Evolutionary conservation across 2,113 vertebrate species (phyloP).

Genomic region (Labeo rohita): DNA sequence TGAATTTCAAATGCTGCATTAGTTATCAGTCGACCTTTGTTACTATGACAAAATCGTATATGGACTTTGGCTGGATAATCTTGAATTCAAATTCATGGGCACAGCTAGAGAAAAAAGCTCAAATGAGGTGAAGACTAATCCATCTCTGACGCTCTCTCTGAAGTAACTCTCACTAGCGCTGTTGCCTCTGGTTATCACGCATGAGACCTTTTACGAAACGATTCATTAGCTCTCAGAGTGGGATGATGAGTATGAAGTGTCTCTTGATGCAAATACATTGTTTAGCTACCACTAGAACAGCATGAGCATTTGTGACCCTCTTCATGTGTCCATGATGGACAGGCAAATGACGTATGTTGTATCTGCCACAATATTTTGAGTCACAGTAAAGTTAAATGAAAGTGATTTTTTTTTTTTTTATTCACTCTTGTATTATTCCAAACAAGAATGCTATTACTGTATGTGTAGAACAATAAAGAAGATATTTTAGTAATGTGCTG

Average conservation of each 20-base stretch:
- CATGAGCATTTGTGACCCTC: background rate
- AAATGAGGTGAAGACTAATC: constrained; percentile 18
- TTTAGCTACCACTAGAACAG: background rate
- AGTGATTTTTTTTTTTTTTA: too few relatives aligned
- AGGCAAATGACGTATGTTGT: background rate
- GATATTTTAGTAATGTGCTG: background rate
- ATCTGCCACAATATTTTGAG: background rate
- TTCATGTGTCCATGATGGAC: background rate
- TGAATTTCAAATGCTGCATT: background rate
- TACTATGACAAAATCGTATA: background rate
- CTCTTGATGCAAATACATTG: background rate
- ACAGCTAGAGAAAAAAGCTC: background rate
- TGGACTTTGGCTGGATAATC: background rate
- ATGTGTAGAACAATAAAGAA: too few relatives aligned
- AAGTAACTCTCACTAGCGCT: background rate
- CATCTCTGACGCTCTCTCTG: background rate
- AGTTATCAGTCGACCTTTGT: background rate
- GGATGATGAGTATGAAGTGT: background rate
- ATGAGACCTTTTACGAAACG: constrained; percentile 1
- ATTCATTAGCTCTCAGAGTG: background rate
- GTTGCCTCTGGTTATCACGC: background rate
- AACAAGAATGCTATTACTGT: too few relatives aligned
- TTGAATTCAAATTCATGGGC: constrained; percentile 8
- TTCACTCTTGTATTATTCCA: too few relatives aligned
- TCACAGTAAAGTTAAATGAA: background rate